Conservation (phyloP, 2,797 vertebrate species). For the Ambastaia sidthimunki region DNA sequence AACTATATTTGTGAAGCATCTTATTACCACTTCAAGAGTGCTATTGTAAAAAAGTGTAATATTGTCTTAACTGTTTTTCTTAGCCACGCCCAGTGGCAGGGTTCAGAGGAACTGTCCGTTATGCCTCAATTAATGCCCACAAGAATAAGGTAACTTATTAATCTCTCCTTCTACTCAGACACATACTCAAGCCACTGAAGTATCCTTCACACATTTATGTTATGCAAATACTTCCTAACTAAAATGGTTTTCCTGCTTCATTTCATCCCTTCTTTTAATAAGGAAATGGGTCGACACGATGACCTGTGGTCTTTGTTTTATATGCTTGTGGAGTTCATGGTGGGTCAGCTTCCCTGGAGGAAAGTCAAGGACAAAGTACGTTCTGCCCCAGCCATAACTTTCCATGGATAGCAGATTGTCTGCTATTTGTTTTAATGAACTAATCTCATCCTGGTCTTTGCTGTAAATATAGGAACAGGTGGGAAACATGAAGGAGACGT, state of each 20-base stretch:
- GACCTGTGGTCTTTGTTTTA: constrained; percentile 99
- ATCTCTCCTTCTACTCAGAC: neutral
- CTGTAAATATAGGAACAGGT: constrained; percentile 89
- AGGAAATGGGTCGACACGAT: constrained; percentile 98
- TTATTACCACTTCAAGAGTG: neutral
- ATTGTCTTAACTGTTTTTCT: constrained; percentile 8
- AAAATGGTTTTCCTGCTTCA: neutral
- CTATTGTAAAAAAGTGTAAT: constrained; percentile 64
- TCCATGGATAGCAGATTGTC: neutral
- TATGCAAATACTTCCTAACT: neutral
- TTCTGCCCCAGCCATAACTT: neutral
- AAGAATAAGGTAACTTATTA: constrained; percentile 87
- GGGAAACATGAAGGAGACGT: constrained; percentile 95
- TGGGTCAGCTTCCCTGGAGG: constrained; percentile 96
- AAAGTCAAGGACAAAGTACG: constrained; percentile 99
- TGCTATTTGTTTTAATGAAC: neutral
- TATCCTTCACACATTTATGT: neutral
- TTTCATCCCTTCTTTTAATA: constrained; percentile 47
- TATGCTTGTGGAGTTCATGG: constrained; percentile 97
- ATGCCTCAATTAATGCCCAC: constrained; percentile 96
- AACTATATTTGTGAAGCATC: neutral
- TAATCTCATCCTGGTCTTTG: neutral
- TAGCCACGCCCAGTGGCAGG: constrained; percentile 96
- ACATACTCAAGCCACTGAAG: neutral
- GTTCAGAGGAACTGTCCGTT: constrained; percentile 96